These are phyloP conservation scores for Gryon sp. DNA, from an alignment of 1,140 invertebrate genomes.

Conservation along the genomic window DNA sequence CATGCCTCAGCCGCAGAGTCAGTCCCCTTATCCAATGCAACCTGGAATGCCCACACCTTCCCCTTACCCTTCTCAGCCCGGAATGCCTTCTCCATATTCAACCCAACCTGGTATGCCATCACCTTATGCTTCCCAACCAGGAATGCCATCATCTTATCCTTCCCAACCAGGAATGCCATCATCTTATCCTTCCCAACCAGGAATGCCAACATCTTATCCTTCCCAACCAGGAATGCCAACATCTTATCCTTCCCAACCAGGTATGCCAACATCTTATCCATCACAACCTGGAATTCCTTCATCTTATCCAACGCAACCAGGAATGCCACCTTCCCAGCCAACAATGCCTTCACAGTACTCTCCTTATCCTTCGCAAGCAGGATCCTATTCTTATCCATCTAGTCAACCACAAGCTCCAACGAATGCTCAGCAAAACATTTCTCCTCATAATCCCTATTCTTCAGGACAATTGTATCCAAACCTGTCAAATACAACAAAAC, in stretches of 20 bases:
- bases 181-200: slow-evolving; percentile 42
- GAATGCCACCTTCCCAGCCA: neutral
- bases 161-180: slow-evolving; percentile 14
- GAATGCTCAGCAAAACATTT: too few species aligned
- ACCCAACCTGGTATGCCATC: slow-evolving; percentile 22
- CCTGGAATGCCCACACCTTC: slow-evolving; percentile 27
- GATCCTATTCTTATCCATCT: neutral
- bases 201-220: slow-evolving; percentile 66
- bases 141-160: slow-evolving; percentile 1
- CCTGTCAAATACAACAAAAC: neutral
- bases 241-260: neutral
- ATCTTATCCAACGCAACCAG: slow-evolving; percentile 7
- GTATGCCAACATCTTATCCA: slow-evolving; percentile 13
- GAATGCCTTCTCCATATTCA: slow-evolving; percentile 15
- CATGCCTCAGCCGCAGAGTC: slow-evolving; percentile 71
- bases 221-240: slow-evolving; percentile 27
- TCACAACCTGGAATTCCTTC: slow-evolving; percentile 10
- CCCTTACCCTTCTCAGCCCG: slow-evolving; percentile 3
- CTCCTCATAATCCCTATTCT: slow-evolving; percentile 2
- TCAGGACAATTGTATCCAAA: slow-evolving; percentile 1
- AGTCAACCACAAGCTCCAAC: neutral
- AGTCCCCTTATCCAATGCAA: slow-evolving; percentile 45
- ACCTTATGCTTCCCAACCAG: slow-evolving; percentile 12
- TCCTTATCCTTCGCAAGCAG: slow-evolving; percentile 63
- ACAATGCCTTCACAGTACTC: neutral